Evolutionary conservation across 35 echinoderm and acorn worm genomes (phyloP), one percentile per base, ranked within the genome.

Genomic region (Eucidaris tribuloides): DNA sequence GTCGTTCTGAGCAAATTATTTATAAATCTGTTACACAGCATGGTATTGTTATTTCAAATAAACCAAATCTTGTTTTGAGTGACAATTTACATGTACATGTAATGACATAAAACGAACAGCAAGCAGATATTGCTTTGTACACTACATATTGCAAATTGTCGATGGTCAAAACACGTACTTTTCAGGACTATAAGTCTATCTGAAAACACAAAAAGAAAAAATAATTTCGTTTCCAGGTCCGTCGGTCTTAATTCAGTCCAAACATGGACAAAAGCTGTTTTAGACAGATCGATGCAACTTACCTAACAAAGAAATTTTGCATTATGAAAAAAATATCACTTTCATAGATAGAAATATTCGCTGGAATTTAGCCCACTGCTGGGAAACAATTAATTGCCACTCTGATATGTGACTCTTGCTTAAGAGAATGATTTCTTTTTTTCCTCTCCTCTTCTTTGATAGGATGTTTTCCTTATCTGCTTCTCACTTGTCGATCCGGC

Each of bases 391-490:
- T 23, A 62, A 23, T 30, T 30, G 5, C 32, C 5, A 7, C 22
- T 7, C 4, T 20, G 32, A 70, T 37, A 18, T 34, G 3, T 38
- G 13, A 18, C 2, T 13, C 32, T 19, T 55, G 50, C 33, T 7
- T 23, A n/a, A 3, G 5, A 2, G 24, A 40, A 20, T 33, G 20
- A 63, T 82, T 17, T 32, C 55, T 0, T 19, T 50, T 70, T 38
- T 38, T 13, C 31, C 64, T 85, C 28, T 76, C 1, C 79, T 59
- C 50, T 62, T 88, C 32, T 62, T 90, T 87, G 92, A 96, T 87
- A 74, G 68, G 68, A 91, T 74, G 82, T 91, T 13, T 91, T 91
- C 57, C 46, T 91, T 7, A 91, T 91, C 72, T 91, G 89, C 58
- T 91, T 91, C 42, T 91, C 89, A 68, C 45, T 91, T 43, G 64